phyloP scores from a whole-genome alignment of 2,888 invertebrate species.

The Meteorus cinctellus region DNA sequence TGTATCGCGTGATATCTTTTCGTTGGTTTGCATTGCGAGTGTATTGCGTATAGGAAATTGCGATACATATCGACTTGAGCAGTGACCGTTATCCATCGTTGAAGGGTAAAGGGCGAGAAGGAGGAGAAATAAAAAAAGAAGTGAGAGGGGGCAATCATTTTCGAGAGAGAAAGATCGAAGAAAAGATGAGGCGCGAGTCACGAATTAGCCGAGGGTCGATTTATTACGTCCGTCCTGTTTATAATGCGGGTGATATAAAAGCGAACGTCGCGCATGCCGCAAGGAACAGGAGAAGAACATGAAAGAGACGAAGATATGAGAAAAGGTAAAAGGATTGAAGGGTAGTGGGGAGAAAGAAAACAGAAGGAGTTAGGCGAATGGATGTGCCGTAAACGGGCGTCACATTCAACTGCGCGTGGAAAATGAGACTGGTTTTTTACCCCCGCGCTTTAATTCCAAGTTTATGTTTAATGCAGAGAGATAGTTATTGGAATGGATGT shows the following conservation, averaged over 20 bases:
- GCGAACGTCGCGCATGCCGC: slow-evolving; percentile 36
- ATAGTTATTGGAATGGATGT: slow-evolving; percentile 21
- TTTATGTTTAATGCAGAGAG: slow-evolving; percentile 65
- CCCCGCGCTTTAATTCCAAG: slow-evolving; percentile 38
- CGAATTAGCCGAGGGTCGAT: slow-evolving; percentile 60
- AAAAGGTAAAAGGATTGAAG: slow-evolving; percentile 6
- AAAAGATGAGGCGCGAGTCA: slow-evolving; percentile 49
- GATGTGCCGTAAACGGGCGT: slow-evolving; percentile 64
- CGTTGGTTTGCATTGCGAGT: background rate
- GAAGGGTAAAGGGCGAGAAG: slow-evolving; percentile 20
- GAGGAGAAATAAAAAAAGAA: slow-evolving; percentile 17
- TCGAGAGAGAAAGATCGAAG: background rate
- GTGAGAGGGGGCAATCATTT: slow-evolving; percentile 8
- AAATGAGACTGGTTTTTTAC: slow-evolving; percentile 66
- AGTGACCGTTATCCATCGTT: slow-evolving; percentile 28
- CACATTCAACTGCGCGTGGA: slow-evolving; percentile 63
- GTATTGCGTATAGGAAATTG: slow-evolving; percentile 10
- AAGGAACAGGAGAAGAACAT: slow-evolving; percentile 42
- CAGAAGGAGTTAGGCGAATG: slow-evolving; percentile 43
- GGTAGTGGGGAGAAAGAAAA: slow-evolving; percentile 20
- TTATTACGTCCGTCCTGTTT: slow-evolving; percentile 58
- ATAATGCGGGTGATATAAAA: slow-evolving; percentile 56
- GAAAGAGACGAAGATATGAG: slow-evolving; percentile 10
- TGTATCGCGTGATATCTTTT: slow-evolving; percentile 32
- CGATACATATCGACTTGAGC: slow-evolving; percentile 32